Evolutionary conservation across 2,113 vertebrate species (phyloP).

Genomic region (Piaya cayana): DNA sequence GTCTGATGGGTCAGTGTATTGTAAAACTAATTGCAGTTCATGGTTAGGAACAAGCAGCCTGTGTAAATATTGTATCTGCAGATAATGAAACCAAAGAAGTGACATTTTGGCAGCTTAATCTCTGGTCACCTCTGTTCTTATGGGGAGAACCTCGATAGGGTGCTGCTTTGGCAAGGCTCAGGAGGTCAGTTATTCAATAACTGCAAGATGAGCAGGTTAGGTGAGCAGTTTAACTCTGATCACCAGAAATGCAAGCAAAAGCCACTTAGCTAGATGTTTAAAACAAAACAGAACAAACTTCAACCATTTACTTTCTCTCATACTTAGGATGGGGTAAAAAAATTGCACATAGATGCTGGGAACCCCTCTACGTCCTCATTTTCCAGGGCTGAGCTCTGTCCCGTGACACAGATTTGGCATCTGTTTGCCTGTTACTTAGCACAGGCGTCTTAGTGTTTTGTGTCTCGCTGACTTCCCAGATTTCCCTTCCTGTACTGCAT

Average conservation of each 20-base stretch:
- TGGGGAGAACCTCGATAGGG: background rate
- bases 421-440: background rate
- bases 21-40: background rate
- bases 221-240: background rate
- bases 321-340: background rate
- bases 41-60: background rate
- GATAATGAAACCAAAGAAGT: background rate
- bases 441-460: constrained; percentile 13
- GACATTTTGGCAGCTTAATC: background rate
- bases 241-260: background rate
- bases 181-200: background rate
- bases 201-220: background rate
- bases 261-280: background rate
- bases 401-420: background rate
- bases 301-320: background rate
- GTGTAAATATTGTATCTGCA: background rate
- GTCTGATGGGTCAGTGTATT: background rate
- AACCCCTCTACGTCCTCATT: background rate
- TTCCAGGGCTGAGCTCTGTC: background rate
- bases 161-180: background rate
- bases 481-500: background rate
- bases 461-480: background rate
- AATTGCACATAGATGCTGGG: background rate
- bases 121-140: background rate
- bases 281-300: background rate